Conservation (phyloP, 2,113 vertebrate genomes). For the Phaethornis superciliosus region DNA sequence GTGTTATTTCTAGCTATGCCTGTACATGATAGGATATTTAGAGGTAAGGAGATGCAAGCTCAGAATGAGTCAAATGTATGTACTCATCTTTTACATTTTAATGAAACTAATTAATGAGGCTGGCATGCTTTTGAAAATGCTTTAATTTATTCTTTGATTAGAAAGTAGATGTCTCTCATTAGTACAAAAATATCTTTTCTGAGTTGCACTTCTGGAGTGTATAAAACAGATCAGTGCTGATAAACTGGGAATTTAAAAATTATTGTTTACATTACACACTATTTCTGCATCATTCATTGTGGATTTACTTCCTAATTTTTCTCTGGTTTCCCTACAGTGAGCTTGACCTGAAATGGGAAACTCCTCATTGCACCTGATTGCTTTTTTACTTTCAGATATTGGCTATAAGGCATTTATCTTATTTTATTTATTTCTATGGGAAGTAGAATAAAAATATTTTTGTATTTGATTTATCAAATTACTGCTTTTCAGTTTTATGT, state of each 20-base stretch:
- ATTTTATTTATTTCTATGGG: background rate
- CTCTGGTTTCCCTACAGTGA: conserved; percentile 40
- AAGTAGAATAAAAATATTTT: background rate
- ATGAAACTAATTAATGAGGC: conserved; percentile 65
- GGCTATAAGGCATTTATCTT: background rate
- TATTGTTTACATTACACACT: conserved; percentile 58
- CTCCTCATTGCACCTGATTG: conserved; percentile 62
- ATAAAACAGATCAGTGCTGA: conserved; percentile 49
- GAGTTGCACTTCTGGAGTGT: conserved; percentile 46
- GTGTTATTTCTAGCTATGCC: conserved; percentile 21
- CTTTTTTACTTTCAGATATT: conserved; percentile 11
- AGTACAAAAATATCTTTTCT: conserved; percentile 59
- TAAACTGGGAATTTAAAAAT: conserved; percentile 61
- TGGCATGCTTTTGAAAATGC: conserved; percentile 53
- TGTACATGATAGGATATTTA: conserved; percentile 25
- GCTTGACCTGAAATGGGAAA: conserved; percentile 52
- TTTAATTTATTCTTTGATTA: conserved; percentile 65
- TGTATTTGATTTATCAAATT: conserved; percentile 40
- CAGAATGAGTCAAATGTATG: conserved; percentile 43
- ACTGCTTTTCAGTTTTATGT: conserved; percentile 17
- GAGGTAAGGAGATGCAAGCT: conserved; percentile 33
- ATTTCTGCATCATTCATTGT: conserved; percentile 62
- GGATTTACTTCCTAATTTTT: conserved; percentile 65
- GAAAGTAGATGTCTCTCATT: conserved; percentile 62
- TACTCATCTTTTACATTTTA: conserved; percentile 61